Base-by-base conservation (phyloP, 1,140 invertebrate genomes). In the Melipona quadrifasciata region DNA sequence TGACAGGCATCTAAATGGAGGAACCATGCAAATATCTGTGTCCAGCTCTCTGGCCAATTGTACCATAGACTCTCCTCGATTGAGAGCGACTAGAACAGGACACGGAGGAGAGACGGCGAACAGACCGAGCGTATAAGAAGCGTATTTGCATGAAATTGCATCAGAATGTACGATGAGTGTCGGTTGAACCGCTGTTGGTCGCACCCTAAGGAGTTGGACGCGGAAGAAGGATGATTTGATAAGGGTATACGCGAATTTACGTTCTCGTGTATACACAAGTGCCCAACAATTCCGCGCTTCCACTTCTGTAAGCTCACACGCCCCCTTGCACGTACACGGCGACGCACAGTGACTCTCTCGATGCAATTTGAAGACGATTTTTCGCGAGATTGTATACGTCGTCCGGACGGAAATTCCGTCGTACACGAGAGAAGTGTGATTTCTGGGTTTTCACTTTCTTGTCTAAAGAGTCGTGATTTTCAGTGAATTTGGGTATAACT, bases 71-170 rank as follows among this genome's bases (percentile, higher is more conserved):
- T 74, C 27, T 74, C 24, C 19, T 51, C 67, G 47, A 78, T 27
- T 24, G 55, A 58, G 71, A 17, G 27, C 47, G 58, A 14, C 51
- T 70, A 73, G 58, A 39, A 27, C 39, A n/a, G 31, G 68, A 75
- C n/a, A 70, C 24, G 1, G 31, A 31, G 53, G n/a, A 58, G 17
- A 86, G 61, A 55, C 51, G 27, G 27, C 39, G 85, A 80, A 74
- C 72, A 31, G 53, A 39, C 65, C 82, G 68, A 79, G 73, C 75
- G 58, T 73, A 61, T 73, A 87, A 71, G 80, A 80, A 88, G 75
- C 74, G 72, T 84, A 90, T 91, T 91, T 91, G 89, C 89, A 89
- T 91, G 85, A 86, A 91, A 88, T 91, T 91, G 86, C 89, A 78
- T 87, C 76, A 86, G 76, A 82, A 84, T 86, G 86, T 39, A 64